Conservation (phyloP, 1,140 invertebrate species). For the Ylistrum balloti region DNA sequence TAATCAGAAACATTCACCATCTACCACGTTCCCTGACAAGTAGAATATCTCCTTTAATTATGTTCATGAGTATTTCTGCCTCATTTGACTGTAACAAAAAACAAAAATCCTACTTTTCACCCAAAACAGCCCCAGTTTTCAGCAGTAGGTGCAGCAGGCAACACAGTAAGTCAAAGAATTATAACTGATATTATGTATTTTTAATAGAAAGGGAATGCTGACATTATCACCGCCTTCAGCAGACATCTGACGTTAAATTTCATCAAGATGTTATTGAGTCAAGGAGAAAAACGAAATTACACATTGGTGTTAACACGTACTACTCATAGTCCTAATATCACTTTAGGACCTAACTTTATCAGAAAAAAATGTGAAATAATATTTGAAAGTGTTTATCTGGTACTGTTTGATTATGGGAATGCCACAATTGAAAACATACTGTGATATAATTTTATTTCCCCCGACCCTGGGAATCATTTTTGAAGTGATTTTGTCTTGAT, state of each 20-base stretch:
- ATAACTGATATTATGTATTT: constrained; percentile 36
- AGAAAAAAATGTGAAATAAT: constrained; percentile 21
- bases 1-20: no score
- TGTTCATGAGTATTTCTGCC: no score
- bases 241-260: constrained; percentile 29
- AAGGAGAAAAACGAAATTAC: not conserved
- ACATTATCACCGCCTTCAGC: not conserved
- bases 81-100: no score
- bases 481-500: no score
- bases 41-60: no score
- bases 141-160: no score
- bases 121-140: no score
- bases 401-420: not conserved
- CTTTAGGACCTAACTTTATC: not conserved
- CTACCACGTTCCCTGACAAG: no score
- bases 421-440: not conserved
- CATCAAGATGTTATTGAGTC: constrained; percentile 30
- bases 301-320: not conserved
- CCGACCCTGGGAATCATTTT: no score
- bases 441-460: no score
- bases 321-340: not conserved
- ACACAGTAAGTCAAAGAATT: constrained; percentile 4
- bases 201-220: constrained; percentile 19
- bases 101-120: no score
- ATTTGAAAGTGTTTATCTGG: not conserved